Conservation (phyloP, 2,113 vertebrate genomes). For the Podarcis raffonei region DNA sequence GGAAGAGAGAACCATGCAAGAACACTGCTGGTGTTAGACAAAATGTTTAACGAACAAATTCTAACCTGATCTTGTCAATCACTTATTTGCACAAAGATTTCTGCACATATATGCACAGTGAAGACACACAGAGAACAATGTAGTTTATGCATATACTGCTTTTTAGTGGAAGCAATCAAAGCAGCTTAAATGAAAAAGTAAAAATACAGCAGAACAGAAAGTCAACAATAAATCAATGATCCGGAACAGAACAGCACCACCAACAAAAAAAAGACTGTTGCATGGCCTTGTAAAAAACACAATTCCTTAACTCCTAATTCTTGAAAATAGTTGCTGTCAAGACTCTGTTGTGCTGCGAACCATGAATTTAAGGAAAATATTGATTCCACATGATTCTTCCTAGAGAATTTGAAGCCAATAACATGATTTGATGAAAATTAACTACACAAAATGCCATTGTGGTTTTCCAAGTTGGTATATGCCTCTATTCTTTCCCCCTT, state of each 20-base stretch:
- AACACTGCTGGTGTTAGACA: neutral
- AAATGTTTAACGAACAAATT: neutral
- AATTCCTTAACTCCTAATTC: neutral
- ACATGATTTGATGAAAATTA: neutral
- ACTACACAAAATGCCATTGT: neutral
- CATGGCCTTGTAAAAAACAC: neutral
- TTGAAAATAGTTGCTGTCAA: neutral
- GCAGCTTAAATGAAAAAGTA: neutral
- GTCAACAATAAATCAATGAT: neutral
- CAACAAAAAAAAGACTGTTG: neutral
- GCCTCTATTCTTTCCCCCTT: neutral
- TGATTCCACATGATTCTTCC: neutral
- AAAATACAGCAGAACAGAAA: neutral
- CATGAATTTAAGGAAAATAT: neutral
- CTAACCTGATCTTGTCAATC: neutral
- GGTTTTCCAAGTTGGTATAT: neutral
- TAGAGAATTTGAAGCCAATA: neutral
- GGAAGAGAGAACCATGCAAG: too few relatives aligned
- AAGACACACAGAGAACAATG: neutral
- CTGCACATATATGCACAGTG: neutral
- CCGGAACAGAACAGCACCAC: neutral
- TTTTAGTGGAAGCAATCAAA: neutral
- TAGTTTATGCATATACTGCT: neutral
- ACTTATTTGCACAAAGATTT: neutral
- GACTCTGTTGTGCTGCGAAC: neutral